A percentile compares a stretch with the other conserved stretches of the same genome.
phyloP scores from a whole-genome alignment of 2,888 invertebrate species.

The Tortricodes alternella region DNA sequence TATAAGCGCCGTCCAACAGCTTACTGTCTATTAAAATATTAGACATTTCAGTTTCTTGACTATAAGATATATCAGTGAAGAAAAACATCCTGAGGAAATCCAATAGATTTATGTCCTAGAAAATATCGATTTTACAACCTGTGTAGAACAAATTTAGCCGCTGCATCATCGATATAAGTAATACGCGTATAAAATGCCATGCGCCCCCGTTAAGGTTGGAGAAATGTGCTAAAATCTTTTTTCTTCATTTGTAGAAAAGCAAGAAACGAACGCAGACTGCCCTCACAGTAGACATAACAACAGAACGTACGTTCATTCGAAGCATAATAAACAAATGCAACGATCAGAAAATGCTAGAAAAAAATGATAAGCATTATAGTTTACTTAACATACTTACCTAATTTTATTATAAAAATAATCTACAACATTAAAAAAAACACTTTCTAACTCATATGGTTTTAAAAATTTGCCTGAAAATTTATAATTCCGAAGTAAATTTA shows the following conservation, averaged over 20 bases:
- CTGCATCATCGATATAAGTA: conserved; percentile 14
- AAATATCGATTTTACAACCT: background rate
- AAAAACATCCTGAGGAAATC: background rate
- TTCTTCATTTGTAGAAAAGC: conserved; percentile 59
- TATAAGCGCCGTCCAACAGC: no score
- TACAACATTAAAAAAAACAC: no score
- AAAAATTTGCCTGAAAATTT: no score
- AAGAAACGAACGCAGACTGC: conserved; percentile 52
- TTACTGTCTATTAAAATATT: no score
- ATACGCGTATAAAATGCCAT: conserved; percentile 24
- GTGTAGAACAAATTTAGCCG: background rate
- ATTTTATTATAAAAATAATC: no score
- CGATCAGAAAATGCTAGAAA: no score
- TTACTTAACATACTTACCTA: no score
- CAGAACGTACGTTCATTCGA: conserved; percentile 2
- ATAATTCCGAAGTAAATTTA: no score
- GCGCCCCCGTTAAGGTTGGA: conserved; percentile 18
- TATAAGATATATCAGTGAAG: no score
- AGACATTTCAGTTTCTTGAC: no score
- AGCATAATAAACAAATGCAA: background rate
- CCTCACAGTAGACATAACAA: conserved; percentile 11
- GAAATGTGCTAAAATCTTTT: conserved; percentile 62
- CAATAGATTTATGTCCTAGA: background rate
- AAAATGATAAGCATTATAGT: no score
- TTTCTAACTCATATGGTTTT: no score